phyloP scores from a whole-genome alignment of 2,888 invertebrate genomes.

The Aleiodes testaceus region DNA sequence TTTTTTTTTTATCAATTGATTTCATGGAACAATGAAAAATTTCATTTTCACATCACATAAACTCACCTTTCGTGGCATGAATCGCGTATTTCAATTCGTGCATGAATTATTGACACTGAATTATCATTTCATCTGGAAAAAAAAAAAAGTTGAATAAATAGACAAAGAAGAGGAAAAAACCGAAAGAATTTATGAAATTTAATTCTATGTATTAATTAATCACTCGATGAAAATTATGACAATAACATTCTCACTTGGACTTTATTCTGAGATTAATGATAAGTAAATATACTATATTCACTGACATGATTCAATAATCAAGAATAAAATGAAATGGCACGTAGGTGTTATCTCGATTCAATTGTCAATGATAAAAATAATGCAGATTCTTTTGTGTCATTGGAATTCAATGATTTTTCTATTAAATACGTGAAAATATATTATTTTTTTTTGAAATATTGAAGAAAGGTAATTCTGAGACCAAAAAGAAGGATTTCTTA shows the following conservation, averaged over 20 bases:
- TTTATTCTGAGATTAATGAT: constrained; percentile 9
- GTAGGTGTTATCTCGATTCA: constrained; percentile 12
- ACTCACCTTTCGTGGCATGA: constrained; percentile 1
- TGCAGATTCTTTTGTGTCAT: neutral
- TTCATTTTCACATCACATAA: constrained; percentile 9
- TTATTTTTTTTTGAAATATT: too few species aligned
- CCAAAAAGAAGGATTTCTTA: constrained; percentile 6
- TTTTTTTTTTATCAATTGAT: neutral
- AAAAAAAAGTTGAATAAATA: neutral
- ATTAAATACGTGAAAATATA: too few species aligned
- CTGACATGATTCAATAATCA: constrained; percentile 16
- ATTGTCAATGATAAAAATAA: constrained; percentile 13
- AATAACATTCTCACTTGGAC: constrained; percentile 10
- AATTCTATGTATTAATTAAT: constrained; percentile 9
- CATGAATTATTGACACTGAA: constrained; percentile 24
- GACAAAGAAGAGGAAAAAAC: neutral
- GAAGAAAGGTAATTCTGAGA: constrained; percentile 1
- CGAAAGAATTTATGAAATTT: neutral
- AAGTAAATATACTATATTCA: neutral
- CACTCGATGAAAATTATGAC: neutral
- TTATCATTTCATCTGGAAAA: neutral
- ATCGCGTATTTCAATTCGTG: constrained; percentile 7
- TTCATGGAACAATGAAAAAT: neutral
- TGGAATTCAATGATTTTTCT: too few species aligned
- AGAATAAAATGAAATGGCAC: constrained; percentile 2